A percentile compares a stretch with the other conserved stretches of the same genome.
phyloP scores from a whole-genome alignment of 2,113 vertebrate species.

The Cheilinus undulatus region DNA sequence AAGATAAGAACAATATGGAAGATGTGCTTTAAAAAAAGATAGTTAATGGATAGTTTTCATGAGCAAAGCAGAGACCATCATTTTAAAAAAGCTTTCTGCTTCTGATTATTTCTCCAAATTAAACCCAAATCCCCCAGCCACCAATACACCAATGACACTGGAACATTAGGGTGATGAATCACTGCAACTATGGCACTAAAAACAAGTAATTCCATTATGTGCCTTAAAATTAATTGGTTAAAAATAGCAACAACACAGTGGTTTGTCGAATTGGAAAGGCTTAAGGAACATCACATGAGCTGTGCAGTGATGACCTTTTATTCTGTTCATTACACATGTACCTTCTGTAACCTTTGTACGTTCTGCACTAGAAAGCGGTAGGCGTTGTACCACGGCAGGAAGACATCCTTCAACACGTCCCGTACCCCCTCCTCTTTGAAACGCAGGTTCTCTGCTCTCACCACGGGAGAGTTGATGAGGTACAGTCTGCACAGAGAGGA shows the following conservation, averaged over 20 bases:
- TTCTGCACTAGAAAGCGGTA: conserved; percentile 98
- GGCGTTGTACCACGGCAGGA: conserved; percentile 98
- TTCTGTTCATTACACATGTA: conserved; percentile 55
- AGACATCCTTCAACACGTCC: conserved; percentile 97
- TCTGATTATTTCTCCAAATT: background rate
- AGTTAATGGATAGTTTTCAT: background rate
- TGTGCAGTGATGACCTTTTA: conserved; percentile 3
- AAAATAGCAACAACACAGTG: background rate
- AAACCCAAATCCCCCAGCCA: background rate
- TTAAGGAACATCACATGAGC: background rate
- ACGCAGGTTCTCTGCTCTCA: conserved; percentile 95
- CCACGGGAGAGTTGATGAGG: conserved; percentile 97
- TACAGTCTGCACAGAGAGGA: conserved; percentile 86
- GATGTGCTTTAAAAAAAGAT: background rate
- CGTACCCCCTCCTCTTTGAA: conserved; percentile 98
- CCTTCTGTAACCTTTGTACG: conserved; percentile 91
- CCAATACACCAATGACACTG: background rate
- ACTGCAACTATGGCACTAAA: background rate
- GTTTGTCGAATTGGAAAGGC: background rate
- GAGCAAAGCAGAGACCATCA: background rate
- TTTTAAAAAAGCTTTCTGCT: background rate
- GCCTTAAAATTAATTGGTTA: background rate
- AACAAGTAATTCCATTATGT: background rate
- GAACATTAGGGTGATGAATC: background rate
- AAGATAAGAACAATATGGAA: background rate